These are phyloP conservation scores for Hirtodrosophila alboralis DNA, from an alignment of 2,888 invertebrate genomes.

Conservation along the genomic window DNA sequence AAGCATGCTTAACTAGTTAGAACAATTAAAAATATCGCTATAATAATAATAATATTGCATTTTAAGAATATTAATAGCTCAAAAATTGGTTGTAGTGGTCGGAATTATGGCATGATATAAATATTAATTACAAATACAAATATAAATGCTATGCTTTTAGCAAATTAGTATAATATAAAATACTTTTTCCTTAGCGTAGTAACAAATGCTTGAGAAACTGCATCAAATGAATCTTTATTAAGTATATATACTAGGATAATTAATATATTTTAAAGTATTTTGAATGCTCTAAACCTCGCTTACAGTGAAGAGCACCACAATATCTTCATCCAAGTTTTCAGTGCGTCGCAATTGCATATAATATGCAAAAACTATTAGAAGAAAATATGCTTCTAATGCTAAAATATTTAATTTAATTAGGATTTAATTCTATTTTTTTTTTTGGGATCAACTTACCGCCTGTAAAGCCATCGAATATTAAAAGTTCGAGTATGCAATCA, in stretches of 20 bases:
- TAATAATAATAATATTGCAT: too few relatives aligned
- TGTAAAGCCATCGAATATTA: conserved; percentile 18
- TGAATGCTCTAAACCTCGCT: not conserved
- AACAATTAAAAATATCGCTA: conserved; percentile 23
- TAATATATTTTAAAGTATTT: too few relatives aligned
- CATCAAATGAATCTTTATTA: conserved; percentile 23
- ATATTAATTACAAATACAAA: conserved; percentile 1
- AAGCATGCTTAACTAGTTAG: conserved; percentile 42
- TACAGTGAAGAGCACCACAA: conserved; percentile 47
- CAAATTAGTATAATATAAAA: conserved; percentile 20
- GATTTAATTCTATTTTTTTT: not conserved
- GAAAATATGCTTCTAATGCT: conserved; percentile 55
- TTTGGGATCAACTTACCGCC: conserved; percentile 28
- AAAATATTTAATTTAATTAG: not conserved
- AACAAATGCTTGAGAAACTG: conserved; percentile 30
- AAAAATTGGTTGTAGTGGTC: conserved; percentile 83
- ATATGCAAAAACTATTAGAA: conserved; percentile 35
- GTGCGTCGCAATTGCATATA: conserved; percentile 25
- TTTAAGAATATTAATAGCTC: conserved; percentile 65
- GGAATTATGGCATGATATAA: conserved; percentile 61
- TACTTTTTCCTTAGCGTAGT: conserved; percentile 19
- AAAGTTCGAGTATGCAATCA: conserved; percentile 4
- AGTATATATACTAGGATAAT: too few relatives aligned
- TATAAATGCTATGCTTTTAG: conserved; percentile 12
- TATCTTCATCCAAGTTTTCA: conserved; percentile 7